Percentiles rank a stretch among this genome's conserved stretches.
Conservation (phyloP, 2,888 invertebrate species). For the Netelia inedita region DNA sequence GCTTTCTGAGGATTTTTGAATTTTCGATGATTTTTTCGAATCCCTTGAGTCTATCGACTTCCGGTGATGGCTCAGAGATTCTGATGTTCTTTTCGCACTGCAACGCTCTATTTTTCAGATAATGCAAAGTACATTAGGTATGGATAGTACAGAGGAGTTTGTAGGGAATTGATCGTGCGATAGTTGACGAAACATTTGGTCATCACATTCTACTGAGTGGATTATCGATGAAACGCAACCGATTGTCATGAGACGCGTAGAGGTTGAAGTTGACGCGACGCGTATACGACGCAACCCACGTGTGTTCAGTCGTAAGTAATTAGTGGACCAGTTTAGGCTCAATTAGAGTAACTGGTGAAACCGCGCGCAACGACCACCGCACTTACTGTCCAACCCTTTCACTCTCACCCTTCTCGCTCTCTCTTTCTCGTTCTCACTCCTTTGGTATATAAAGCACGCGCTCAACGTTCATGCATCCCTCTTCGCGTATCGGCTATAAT, state of each 20-base stretch:
- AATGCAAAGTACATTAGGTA: not conserved
- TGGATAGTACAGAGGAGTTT: not conserved
- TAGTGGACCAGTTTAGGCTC: constrained; percentile 72
- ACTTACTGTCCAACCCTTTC: not conserved
- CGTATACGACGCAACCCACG: constrained; percentile 14
- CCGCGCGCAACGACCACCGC: constrained; percentile 22
- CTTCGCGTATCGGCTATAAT: constrained; percentile 56
- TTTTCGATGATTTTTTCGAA: constrained; percentile 27
- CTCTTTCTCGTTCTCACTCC: not conserved
- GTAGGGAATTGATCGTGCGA: not conserved
- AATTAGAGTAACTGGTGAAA: constrained; percentile 69
- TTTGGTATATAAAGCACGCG: constrained; percentile 46
- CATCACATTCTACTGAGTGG: not conserved
- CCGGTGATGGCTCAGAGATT: constrained; percentile 25
- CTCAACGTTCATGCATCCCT: constrained; percentile 49
- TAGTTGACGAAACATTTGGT: not conserved
- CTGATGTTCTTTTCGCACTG: not conserved
- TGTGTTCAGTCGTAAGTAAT: constrained; percentile 73
- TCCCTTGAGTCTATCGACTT: constrained; percentile 49
- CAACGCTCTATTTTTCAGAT: not conserved
- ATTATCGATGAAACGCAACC: not conserved
- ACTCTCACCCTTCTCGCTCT: not conserved
- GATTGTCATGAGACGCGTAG: constrained; percentile 43
- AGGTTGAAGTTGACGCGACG: constrained; percentile 67
- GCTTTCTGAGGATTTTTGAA: not conserved